These are phyloP conservation scores for Drosophila anomelani DNA, from an alignment of 2,888 invertebrate species.

Conservation along the genomic window DNA sequence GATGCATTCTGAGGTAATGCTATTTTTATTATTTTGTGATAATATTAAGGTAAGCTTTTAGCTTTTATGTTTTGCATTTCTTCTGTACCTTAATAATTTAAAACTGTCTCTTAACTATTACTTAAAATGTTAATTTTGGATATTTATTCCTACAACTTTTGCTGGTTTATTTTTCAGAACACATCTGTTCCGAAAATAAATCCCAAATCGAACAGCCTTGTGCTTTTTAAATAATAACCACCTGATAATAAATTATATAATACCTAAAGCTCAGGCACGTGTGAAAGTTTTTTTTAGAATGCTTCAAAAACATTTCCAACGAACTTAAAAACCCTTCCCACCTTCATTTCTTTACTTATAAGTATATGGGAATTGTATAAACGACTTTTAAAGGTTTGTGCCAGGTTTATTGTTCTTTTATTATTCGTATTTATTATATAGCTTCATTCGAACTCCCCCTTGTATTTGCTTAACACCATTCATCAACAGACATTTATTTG, in stretches of 20 bases:
- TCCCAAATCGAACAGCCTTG: neutral
- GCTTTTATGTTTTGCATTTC: too few species aligned
- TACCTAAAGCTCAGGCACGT: slow-evolving; percentile 1
- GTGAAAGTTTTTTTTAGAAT: neutral
- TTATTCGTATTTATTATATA: neutral
- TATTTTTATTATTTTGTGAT: neutral
- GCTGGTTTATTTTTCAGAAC: neutral
- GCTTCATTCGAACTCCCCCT: neutral
- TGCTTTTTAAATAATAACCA: neutral
- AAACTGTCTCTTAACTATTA: neutral
- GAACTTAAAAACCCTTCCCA: neutral
- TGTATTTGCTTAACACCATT: neutral
- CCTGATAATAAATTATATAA: neutral
- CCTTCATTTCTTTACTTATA: neutral
- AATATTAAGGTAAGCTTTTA: neutral
- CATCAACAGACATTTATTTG: neutral
- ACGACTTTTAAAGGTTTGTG: neutral
- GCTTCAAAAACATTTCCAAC: neutral
- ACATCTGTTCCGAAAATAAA: neutral
- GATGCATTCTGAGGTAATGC: neutral
- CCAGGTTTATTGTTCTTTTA: neutral
- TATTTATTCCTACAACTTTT: neutral
- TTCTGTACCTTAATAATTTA: too few species aligned
- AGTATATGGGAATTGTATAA: neutral
- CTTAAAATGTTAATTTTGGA: neutral